Evolutionary conservation across 2,797 vertebrate genomes (phyloP).

Genomic region (Streptopelia turtur): DNA sequence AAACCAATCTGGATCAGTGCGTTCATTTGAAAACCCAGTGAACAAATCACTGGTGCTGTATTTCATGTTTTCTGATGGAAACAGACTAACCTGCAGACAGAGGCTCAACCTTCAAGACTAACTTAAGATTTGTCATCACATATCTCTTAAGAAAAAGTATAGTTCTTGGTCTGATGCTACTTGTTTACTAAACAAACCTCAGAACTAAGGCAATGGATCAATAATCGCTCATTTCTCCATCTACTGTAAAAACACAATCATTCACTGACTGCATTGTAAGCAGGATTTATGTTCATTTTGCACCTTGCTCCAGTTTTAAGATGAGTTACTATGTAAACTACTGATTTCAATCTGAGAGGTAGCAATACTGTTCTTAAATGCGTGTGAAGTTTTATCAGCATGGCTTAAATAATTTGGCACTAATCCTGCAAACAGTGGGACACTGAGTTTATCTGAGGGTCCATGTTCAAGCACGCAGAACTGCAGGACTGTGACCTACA

Average conservation of each 20-base stretch:
- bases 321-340: background rate
- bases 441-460: background rate
- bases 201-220: background rate
- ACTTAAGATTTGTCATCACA: background rate
- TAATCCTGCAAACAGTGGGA: background rate
- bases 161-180: background rate
- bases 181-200: background rate
- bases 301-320: background rate
- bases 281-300: background rate
- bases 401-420: constrained; percentile 39
- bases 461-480: background rate
- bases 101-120: background rate
- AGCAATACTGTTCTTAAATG: background rate
- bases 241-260: background rate
- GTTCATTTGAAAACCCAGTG: background rate
- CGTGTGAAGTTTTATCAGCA: background rate
- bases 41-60: background rate
- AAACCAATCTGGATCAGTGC: background rate
- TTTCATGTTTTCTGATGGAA: background rate
- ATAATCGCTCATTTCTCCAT: background rate
- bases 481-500: background rate
- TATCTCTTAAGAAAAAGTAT: background rate
- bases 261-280: background rate
- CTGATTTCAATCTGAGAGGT: background rate
- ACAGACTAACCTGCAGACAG: background rate